Conservation (phyloP, 2,888 invertebrate species). For the Thelaira solivaga region DNA sequence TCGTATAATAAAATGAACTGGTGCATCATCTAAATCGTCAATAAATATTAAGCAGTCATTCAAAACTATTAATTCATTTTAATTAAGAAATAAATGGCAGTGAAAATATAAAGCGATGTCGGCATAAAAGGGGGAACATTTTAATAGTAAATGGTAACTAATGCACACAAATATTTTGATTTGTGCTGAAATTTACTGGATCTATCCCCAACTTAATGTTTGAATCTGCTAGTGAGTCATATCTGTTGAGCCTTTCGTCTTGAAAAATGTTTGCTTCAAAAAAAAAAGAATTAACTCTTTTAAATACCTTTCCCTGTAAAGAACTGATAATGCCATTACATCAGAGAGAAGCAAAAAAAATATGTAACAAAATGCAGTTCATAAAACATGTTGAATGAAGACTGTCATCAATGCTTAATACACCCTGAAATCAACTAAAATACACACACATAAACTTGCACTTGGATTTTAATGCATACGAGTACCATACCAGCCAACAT, state of each 20-base stretch:
- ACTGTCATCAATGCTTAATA: constrained; percentile 50
- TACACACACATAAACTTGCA: neutral
- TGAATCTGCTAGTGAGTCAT: neutral
- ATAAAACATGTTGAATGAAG: constrained; percentile 56
- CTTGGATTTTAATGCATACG: too few species aligned
- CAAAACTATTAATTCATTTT: constrained; percentile 1
- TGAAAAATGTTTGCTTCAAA: too few species aligned
- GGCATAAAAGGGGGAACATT: too few species aligned
- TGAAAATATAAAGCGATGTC: too few species aligned
- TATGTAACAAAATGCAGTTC: constrained; percentile 54
- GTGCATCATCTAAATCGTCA: constrained; percentile 35
- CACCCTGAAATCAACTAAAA: neutral
- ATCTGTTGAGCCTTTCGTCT: neutral
- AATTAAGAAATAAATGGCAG: too few species aligned
- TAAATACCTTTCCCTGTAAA: neutral
- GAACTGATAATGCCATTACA: neutral
- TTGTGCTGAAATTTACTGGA: too few species aligned
- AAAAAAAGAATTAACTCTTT: constrained; percentile 8
- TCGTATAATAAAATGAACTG: constrained; percentile 40
- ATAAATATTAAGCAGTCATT: constrained; percentile 4
- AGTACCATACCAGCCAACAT: neutral
- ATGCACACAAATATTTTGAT: too few species aligned
- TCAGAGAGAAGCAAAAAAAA: neutral
- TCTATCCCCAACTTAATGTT: too few species aligned
- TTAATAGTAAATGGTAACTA: too few species aligned